These are phyloP conservation scores for Adela reaumurella DNA, from an alignment of 2,888 invertebrate genomes.

Conservation along the genomic window DNA sequence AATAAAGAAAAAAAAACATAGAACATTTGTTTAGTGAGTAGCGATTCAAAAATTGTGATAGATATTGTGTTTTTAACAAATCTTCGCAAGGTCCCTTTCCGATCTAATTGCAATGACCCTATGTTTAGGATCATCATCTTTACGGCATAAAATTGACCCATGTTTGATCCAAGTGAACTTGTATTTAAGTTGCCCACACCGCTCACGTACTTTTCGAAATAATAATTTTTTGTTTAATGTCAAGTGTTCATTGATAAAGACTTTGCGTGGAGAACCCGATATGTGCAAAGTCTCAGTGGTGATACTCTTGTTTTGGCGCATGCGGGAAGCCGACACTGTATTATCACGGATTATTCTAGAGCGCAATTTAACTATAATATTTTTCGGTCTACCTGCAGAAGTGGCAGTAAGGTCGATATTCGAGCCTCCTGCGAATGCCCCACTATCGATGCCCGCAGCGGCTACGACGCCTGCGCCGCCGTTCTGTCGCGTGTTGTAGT, in stretches of 20 bases:
- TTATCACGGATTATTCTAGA: background rate
- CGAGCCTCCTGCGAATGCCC: too few species aligned
- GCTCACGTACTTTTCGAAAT: background rate
- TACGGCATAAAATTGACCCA: background rate
- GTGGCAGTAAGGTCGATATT: too few species aligned
- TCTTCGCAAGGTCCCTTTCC: background rate
- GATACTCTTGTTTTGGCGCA: background rate
- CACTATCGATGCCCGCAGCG: background rate
- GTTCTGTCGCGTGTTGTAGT: background rate
- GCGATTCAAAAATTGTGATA: too few species aligned
- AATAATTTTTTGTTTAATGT: background rate
- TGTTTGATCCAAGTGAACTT: background rate
- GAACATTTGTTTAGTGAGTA: too few species aligned
- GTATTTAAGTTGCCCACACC: background rate
- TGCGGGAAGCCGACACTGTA: too few species aligned
- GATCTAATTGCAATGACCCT: background rate
- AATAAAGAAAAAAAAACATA: too few species aligned
- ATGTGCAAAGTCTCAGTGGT: background rate
- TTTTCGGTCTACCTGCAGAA: background rate
- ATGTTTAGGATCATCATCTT: background rate
- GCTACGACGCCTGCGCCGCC: too few species aligned
- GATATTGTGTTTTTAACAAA: too few species aligned
- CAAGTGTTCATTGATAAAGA: conserved; percentile 2
- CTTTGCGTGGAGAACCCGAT: background rate
- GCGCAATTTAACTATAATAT: background rate